A percentile compares a stretch with the other conserved stretches of the same genome.
Evolutionary conservation across 2,888 invertebrate genomes (phyloP).

Genomic region (Drosophila birchii): DNA sequence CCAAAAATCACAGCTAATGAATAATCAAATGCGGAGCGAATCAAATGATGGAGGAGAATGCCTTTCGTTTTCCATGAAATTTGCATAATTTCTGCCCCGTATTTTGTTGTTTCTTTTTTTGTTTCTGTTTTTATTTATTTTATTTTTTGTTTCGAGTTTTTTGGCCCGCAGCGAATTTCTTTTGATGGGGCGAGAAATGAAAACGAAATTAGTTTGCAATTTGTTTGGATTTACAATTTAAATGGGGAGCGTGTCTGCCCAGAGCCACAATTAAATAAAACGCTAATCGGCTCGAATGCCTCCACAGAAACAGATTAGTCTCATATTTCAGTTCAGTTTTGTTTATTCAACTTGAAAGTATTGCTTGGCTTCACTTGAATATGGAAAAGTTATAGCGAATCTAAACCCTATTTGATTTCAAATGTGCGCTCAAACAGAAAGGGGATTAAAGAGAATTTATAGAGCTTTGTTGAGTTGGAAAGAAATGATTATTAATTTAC

Average conservation of each 20-base stretch:
- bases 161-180: constrained; percentile 24
- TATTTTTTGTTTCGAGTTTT: background rate
- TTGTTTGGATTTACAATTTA: constrained; percentile 21
- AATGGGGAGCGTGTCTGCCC: constrained; percentile 27
- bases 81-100: constrained; percentile 64
- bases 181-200: constrained; percentile 39
- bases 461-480: background rate
- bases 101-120: constrained; percentile 19
- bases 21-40: constrained; percentile 55
- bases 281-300: constrained; percentile 16
- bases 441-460: background rate
- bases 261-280: constrained; percentile 31
- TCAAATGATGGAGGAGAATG: constrained; percentile 39
- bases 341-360: constrained; percentile 10
- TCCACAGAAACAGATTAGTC: constrained; percentile 26
- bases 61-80: constrained; percentile 76
- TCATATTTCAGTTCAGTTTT: constrained; percentile 25
- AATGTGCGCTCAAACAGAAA: background rate
- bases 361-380: constrained; percentile 4
- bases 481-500: background rate
- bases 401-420: constrained; percentile 4
- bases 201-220: constrained; percentile 46
- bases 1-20: constrained; percentile 40
- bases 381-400: background rate
- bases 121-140: background rate